A percentile compares a stretch with the other conserved stretches of the same genome.
Evolutionary conservation across 2,797 vertebrate species (phyloP).

Genomic region (Coccyzus lansbergi): DNA sequence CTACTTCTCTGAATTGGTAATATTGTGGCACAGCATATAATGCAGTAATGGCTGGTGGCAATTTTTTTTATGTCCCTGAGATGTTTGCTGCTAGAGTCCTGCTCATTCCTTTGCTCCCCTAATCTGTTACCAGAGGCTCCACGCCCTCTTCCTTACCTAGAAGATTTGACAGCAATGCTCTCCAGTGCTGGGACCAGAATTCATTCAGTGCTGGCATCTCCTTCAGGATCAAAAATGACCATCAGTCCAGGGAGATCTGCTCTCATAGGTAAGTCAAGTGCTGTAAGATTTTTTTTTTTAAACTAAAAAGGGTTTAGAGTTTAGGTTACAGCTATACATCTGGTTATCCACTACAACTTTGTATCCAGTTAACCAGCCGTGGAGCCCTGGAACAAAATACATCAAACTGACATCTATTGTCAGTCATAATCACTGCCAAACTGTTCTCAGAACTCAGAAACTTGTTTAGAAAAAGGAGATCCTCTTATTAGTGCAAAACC

Average conservation of each 20-base stretch:
- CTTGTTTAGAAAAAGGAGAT: not conserved
- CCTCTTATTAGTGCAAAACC: not conserved
- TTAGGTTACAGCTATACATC: not conserved
- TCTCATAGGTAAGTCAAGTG: constrained; percentile 78
- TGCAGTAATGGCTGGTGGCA: not conserved
- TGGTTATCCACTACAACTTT: not conserved
- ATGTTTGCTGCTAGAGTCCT: not conserved
- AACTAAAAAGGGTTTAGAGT: not conserved
- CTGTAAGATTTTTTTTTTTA: constrained; percentile 1
- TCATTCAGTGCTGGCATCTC: constrained; percentile 74
- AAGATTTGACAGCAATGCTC: constrained; percentile 72
- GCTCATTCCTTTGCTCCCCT: constrained; percentile 19
- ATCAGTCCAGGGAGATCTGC: constrained; percentile 75
- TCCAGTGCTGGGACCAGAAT: constrained; percentile 58
- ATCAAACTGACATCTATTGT: not conserved
- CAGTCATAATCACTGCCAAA: not conserved
- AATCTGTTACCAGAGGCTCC: constrained; percentile 76
- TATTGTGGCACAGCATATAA: not conserved
- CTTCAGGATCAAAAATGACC: constrained; percentile 75
- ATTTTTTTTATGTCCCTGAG: not conserved
- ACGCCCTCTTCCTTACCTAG: constrained; percentile 66
- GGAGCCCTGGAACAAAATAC: not conserved
- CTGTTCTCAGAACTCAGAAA: not conserved
- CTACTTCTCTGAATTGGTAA: not conserved
- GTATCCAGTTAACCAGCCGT: not conserved